Evolutionary conservation across 2,888 invertebrate species (phyloP).

Genomic region (Baronia brevicornis): DNA sequence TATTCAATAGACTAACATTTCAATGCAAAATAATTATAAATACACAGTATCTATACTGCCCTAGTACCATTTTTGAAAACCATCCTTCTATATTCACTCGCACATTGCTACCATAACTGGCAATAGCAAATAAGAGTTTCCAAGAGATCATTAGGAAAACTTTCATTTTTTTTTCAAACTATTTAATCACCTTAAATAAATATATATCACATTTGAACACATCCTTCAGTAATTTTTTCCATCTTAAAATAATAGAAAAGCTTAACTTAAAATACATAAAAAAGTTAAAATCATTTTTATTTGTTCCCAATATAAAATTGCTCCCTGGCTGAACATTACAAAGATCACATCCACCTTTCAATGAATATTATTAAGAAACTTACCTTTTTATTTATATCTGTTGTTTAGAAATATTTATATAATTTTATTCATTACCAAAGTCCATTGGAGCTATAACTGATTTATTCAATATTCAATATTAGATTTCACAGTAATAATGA

Average conservation of each 20-base stretch:
- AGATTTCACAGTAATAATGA: too few species aligned
- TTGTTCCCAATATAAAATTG: conserved; percentile 44
- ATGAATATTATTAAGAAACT: too few species aligned
- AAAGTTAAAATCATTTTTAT: too few species aligned
- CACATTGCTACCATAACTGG: conserved; percentile 31
- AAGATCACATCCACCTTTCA: too few species aligned
- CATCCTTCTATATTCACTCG: conserved; percentile 26
- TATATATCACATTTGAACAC: conserved; percentile 75
- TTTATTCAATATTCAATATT: too few species aligned
- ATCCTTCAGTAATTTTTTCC: conserved; percentile 58
- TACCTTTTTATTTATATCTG: too few species aligned
- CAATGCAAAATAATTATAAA: conserved; percentile 1
- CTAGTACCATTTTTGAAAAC: too few species aligned
- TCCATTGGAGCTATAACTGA: too few species aligned
- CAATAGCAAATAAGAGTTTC: conserved; percentile 64
- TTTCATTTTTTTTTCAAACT: conserved; percentile 47
- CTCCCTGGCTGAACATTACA: too few species aligned
- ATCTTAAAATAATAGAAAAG: conserved; percentile 33
- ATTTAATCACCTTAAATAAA: conserved; percentile 59
- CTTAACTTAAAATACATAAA: conserved; percentile 24
- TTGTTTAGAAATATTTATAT: too few species aligned
- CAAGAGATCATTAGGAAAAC: conserved; percentile 75
- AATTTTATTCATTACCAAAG: too few species aligned
- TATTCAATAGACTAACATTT: conserved; percentile 14
- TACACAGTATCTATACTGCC: conserved; percentile 4